Base-by-base conservation (phyloP, 2,888 invertebrate species). In the Plebejus anna region DNA sequence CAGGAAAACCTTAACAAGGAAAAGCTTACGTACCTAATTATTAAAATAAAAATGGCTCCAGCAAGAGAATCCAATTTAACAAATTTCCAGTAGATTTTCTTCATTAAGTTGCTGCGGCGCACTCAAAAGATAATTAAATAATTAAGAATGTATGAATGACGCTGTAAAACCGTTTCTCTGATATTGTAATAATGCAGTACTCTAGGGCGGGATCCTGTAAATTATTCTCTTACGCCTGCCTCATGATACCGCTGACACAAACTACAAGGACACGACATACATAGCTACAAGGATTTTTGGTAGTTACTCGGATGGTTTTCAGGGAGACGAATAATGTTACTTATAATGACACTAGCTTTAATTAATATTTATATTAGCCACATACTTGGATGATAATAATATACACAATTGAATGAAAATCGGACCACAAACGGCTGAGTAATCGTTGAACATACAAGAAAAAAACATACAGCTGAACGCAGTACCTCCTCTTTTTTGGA, bases 81-180 rank as follows among this genome's bases (percentile, higher is more conserved):
- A 89, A 88, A 90, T 90, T 89, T 87, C 84, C 84, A 83, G 82
- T 80, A 87, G 86, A 87, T 89, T 90, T 89, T 89, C 89, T 90
- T 87, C 86, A 88, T 86, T 85, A 83, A 83, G 84, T 84, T 86
- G 84, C 85, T 85, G 86, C 82, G 82, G 87, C 87, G 86, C 85
- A 88, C 89, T 90, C 88, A 84, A 85, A 89, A 90, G 91, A 90
- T 92, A 92, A 93, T 93, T 92, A 92, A 92, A 92, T 92, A 91
- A 92, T 93, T 92, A 92, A 91, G 86, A 91, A 92, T 92, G 91
- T 91, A 92, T 92, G 91, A 92, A 91, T 91, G 89, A 91, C 87
- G 90, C 87, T 87, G 89, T 89, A 90, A 89, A 91, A 89, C 89
- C 88, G 90, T 91, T 91, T 88, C 88, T 87, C 88, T 89, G 89